Evolutionary conservation across 2,888 invertebrate genomes (phyloP).

Genomic region (Nomada fabriciana): DNA sequence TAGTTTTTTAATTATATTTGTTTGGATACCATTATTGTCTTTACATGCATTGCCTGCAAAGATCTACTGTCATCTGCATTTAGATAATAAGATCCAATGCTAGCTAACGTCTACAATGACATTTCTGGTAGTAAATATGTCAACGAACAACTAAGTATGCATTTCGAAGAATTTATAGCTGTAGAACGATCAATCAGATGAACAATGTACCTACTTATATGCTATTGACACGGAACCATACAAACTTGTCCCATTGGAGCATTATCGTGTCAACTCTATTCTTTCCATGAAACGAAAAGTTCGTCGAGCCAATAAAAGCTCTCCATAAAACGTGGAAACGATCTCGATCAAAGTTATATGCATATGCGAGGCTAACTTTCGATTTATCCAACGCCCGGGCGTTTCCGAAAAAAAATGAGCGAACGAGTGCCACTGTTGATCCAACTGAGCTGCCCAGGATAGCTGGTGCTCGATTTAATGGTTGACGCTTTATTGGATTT

Average conservation of each 20-base stretch:
- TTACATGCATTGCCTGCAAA: not conserved
- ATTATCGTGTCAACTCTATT: constrained; percentile 10
- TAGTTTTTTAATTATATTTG: not conserved
- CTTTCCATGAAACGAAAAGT: constrained; percentile 10
- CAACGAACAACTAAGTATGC: not conserved
- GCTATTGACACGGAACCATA: not conserved
- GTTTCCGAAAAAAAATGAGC: constrained; percentile 24
- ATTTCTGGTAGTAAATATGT: not conserved
- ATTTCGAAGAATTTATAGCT: not conserved
- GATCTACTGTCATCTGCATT: no score
- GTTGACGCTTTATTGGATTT: constrained; percentile 77
- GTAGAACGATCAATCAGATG: not conserved
- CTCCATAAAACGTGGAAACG: constrained; percentile 17
- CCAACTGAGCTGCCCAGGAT: constrained; percentile 35
- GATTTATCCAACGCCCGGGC: constrained; percentile 47
- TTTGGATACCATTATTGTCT: not conserved
- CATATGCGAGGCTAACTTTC: constrained; percentile 25
- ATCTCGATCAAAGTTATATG: constrained; percentile 18
- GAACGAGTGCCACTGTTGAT: constrained; percentile 59
- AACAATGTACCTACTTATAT: not conserved
- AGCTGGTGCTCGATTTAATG: constrained; percentile 75
- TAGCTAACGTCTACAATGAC: no score
- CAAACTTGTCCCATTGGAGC: not conserved
- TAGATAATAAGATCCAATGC: no score
- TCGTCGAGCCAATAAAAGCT: not conserved